Evolutionary conservation across 2,797 vertebrate genomes (phyloP), one percentile per base, ranked within the genome.

Genomic region (Crenuchus spilurus): DNA sequence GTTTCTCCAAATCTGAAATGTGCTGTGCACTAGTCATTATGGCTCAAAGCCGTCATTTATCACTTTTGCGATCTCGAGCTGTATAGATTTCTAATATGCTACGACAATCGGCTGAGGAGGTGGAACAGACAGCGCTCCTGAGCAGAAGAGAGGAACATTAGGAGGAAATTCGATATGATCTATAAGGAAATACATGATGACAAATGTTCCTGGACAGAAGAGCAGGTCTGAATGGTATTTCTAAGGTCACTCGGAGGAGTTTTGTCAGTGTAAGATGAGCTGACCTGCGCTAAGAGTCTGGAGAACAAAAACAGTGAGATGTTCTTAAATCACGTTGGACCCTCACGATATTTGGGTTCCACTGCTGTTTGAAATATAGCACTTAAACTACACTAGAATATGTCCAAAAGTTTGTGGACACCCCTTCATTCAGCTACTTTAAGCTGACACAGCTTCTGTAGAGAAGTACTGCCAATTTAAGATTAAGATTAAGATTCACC

Each of bases 81-180:
- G 84, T 87, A 89, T 90, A 80, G 88, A 87, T 90, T 90, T 90
- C 85, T 90, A 85, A 90, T 90, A 86, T 86, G 82, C 84, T 75
- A 79, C 86, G 85, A 90, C 83, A 85, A 75, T 84, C 80, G 80
- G 84, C 79, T 80, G 79, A 81, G 85, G 84, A 87, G 85, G 84
- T 48, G 82, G 85, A 85, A 87, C 78, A 84, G 84, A 85, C 84
- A 85, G 85, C 81, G 83, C 81, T 84, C 79, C 82, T 78, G 78
- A 86, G 84, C 77, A 84, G 79, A 86, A 83, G 4, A 57, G 18
- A 57, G 11, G 28, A 64, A 64, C 61, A 44, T 64, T 64, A 8
- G 48, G 18, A 64, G 26, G 16, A n/a, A 46, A 63, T 46, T 63
- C 24, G 18, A 11, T 63, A 46, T 46, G 61, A 63, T 44, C 61